These are phyloP conservation scores for Misgurnus anguillicaudatus DNA, from an alignment of 2,113 vertebrate species.

Conservation along the genomic window DNA sequence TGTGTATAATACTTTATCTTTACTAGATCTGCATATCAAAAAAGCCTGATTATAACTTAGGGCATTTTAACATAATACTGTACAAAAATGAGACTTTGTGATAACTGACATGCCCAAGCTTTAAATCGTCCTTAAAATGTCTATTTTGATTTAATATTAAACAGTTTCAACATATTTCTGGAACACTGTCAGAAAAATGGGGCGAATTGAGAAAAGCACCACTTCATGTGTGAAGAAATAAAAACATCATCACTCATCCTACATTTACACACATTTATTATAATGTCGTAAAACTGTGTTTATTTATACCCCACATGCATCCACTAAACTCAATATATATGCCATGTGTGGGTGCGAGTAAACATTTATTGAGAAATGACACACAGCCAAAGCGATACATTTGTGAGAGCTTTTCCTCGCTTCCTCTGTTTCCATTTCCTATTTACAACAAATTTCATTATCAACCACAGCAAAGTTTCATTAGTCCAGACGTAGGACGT, in stretches of 20 bases:
- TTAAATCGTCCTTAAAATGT: not conserved
- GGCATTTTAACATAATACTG: not conserved
- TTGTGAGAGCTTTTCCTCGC: not conserved
- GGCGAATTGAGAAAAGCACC: not conserved
- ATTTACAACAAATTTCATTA: not conserved
- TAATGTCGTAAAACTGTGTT: not conserved
- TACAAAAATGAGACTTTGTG: not conserved
- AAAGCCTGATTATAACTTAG: too few relatives aligned
- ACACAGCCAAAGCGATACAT: not conserved
- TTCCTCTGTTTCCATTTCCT: not conserved
- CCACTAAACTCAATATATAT: slow-evolving; percentile 12
- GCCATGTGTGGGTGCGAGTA: not conserved
- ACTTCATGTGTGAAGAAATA: not conserved
- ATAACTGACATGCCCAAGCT: not conserved
- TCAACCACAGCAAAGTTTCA: not conserved
- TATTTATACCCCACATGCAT: slow-evolving; percentile 16
- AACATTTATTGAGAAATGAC: slow-evolving; percentile 19
- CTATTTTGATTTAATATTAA: not conserved
- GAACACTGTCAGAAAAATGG: not conserved
- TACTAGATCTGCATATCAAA: too few relatives aligned
- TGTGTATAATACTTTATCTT: too few relatives aligned
- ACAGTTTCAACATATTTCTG: not conserved
- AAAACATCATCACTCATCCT: not conserved
- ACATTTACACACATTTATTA: not conserved
- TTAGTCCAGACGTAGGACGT: not conserved